These are phyloP conservation scores for Umimayanthus kanabou DNA, from an alignment of 92 coral and sea anemone genomes.

Conservation along the genomic window DNA sequence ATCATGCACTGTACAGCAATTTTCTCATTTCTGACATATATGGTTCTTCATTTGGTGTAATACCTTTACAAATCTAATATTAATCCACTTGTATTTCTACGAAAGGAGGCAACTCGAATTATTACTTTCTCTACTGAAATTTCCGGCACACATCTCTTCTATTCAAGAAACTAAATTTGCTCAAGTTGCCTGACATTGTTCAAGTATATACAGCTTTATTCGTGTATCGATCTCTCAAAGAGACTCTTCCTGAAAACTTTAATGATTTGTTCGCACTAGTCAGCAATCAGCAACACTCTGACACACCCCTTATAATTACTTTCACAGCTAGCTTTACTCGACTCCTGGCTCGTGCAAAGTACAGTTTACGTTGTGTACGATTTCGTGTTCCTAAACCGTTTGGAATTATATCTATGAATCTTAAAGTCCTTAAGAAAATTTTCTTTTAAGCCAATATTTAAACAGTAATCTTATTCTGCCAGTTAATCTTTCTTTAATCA, in stretches of 20 bases:
- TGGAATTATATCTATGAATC: too few species aligned
- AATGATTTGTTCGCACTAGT: conserved; percentile 12
- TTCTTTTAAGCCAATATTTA: too few species aligned
- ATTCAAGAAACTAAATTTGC: not conserved
- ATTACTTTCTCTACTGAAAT: not conserved
- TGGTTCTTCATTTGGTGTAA: too few species aligned
- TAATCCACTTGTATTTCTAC: too few species aligned
- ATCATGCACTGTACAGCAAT: not conserved
- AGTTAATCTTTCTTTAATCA: too few species aligned
- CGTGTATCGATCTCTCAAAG: not conserved
- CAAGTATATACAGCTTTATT: not conserved
- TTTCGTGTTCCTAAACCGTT: too few species aligned
- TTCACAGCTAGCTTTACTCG: not conserved
- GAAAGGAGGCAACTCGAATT: not conserved
- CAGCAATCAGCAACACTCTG: not conserved
- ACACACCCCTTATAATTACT: too few species aligned
- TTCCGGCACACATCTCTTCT: not conserved
- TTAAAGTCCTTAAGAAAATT: too few species aligned
- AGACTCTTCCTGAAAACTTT: not conserved
- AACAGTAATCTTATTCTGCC: too few species aligned
- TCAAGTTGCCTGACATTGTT: not conserved
- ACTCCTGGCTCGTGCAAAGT: too few species aligned
- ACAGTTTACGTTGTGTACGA: not conserved
- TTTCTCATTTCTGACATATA: not conserved
- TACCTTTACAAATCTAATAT: too few species aligned